Conservation (phyloP, 2,888 invertebrate genomes). For the Eupithecia inturbata region DNA sequence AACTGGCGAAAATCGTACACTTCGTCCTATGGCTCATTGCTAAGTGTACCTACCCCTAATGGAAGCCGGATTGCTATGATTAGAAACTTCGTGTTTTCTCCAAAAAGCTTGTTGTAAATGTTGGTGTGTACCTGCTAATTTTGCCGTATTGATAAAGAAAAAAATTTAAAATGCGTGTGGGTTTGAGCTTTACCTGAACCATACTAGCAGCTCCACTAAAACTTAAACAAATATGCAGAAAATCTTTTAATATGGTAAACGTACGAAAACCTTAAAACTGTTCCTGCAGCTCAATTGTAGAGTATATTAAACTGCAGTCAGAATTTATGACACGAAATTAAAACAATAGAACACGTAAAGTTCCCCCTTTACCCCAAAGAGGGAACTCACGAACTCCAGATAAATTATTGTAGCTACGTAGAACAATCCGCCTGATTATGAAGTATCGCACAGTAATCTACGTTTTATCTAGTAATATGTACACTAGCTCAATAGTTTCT, state of each 20-base stretch:
- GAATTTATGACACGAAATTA: slow-evolving; percentile 25
- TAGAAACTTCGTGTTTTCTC: slow-evolving; percentile 35
- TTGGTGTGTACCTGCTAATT: too few relatives aligned
- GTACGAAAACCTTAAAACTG: not conserved
- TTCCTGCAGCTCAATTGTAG: not conserved
- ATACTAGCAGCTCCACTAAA: too few relatives aligned
- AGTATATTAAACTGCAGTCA: slow-evolving; percentile 17
- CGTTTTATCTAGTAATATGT: not conserved
- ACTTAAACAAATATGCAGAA: not conserved
- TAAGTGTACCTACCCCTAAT: slow-evolving; percentile 49
- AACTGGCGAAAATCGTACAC: slow-evolving; percentile 68
- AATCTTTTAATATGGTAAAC: not conserved
- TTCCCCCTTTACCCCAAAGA: not conserved
- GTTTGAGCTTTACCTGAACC: too few relatives aligned
- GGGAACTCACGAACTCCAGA: slow-evolving; percentile 27
- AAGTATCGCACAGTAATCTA: slow-evolving; percentile 10
- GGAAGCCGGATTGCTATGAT: slow-evolving; percentile 56
- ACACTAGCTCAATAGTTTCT: not conserved
- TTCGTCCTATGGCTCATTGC: slow-evolving; percentile 56
- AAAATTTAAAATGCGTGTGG: too few relatives aligned
- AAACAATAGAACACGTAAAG: slow-evolving; percentile 19
- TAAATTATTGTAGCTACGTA: slow-evolving; percentile 29
- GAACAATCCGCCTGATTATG: slow-evolving; percentile 15
- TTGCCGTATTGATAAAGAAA: too few relatives aligned
- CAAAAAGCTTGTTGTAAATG: not conserved